Conservation (phyloP, 2,797 vertebrate species). For the Sebastes iracundus region DNA sequence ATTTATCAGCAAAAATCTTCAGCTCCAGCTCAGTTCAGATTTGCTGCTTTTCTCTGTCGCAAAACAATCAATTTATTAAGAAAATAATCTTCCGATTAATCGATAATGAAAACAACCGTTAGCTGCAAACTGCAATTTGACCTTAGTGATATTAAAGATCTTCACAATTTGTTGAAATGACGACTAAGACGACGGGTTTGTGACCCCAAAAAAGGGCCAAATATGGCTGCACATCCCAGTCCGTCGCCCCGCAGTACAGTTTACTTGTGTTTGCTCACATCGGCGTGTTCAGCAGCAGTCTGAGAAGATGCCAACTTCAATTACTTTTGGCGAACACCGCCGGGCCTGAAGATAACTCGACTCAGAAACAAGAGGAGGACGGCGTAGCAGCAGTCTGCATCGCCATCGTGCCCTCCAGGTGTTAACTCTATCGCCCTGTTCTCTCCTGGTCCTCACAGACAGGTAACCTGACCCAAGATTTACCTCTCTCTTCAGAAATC, state of each 20-base stretch:
- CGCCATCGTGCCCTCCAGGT: not conserved
- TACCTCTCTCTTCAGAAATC: slow-evolving; percentile 2
- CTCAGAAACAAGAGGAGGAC: not conserved
- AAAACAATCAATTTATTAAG: not conserved
- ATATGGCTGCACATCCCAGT: not conserved
- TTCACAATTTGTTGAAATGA: not conserved
- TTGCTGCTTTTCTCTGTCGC: too few species aligned
- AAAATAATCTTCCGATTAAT: not conserved
- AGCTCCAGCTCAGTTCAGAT: too few species aligned
- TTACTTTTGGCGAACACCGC: not conserved
- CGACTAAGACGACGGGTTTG: not conserved
- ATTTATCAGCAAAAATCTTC: not conserved
- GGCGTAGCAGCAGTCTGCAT: not conserved
- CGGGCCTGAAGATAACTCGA: not conserved
- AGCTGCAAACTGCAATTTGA: not conserved
- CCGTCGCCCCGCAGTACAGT: too few species aligned
- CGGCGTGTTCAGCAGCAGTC: not conserved
- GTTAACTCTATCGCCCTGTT: slow-evolving; percentile 22
- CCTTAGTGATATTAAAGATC: not conserved
- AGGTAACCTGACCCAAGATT: slow-evolving; percentile 44
- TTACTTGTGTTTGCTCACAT: not conserved
- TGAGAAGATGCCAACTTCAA: slow-evolving; percentile 12
- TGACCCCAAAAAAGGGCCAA: too few species aligned
- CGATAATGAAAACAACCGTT: not conserved
- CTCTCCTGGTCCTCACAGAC: slow-evolving; percentile 12